A percentile compares a stretch with the other conserved stretches of the same genome.
Conservation (phyloP, 2,797 vertebrate genomes). For the Mastacembelus armatus region DNA sequence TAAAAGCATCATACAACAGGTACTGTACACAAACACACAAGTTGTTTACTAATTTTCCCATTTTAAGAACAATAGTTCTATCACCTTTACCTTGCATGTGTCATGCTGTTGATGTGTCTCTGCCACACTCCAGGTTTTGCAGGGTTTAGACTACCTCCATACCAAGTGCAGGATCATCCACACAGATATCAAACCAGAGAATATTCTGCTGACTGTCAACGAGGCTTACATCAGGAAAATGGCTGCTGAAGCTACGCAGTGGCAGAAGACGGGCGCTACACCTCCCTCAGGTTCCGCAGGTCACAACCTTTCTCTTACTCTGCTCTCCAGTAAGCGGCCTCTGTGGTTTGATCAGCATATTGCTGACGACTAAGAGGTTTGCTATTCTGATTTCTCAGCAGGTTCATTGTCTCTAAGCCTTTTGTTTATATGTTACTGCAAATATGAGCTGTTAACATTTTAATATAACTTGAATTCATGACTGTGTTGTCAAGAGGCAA, state of each 20-base stretch:
- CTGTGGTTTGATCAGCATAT: conserved; percentile 25
- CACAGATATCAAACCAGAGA: conserved; percentile 98
- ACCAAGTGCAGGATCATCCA: conserved; percentile 98
- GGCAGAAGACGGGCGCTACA: conserved; percentile 92
- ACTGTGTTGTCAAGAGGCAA: not conserved
- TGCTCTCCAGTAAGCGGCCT: conserved; percentile 10
- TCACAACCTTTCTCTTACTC: conserved; percentile 59
- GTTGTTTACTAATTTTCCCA: not conserved
- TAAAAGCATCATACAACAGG: conserved; percentile 96
- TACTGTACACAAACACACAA: conserved; percentile 45
- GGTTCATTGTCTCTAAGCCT: not conserved
- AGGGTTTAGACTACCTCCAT: conserved; percentile 97
- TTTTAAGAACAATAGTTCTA: not conserved
- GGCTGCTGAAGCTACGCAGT: conserved; percentile 95
- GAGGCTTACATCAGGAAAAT: conserved; percentile 94
- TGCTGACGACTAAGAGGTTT: conserved; percentile 23
- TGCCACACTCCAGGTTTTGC: conserved; percentile 87
- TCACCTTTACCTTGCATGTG: not conserved
- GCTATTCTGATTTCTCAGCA: conserved; percentile 23
- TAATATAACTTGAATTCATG: not conserved
- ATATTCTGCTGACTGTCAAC: conserved; percentile 94
- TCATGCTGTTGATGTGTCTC: not conserved
- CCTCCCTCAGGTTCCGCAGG: conserved; percentile 97
- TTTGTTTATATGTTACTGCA: conserved; percentile 3
- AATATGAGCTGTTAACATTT: not conserved